A percentile compares a stretch with the other conserved stretches of the same genome.
phyloP scores from a whole-genome alignment of 2,113 vertebrate species.

The Cricetomys ansorgei region DNA sequence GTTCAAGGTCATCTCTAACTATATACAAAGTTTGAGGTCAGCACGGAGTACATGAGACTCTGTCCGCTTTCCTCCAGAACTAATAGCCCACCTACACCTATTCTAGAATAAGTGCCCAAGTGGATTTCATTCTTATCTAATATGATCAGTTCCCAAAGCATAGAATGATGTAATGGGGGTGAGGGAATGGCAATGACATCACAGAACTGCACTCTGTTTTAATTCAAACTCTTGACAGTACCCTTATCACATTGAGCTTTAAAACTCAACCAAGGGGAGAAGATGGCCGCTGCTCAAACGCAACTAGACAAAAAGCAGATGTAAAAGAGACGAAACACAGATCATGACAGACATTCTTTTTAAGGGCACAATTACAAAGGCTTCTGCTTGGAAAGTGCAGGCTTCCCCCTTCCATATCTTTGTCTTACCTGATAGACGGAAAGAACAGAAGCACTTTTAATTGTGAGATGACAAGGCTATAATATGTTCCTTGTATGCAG shows the following conservation, averaged over 20 bases:
- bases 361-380: constrained; percentile 59
- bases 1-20: neutral
- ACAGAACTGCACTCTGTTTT: constrained; percentile 52
- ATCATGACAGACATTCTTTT: constrained; percentile 48
- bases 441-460: constrained; percentile 50
- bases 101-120: constrained; percentile 17
- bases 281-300: constrained; percentile 17
- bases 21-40: neutral
- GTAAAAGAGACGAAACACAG: constrained; percentile 56
- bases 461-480: constrained; percentile 8
- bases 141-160: constrained; percentile 6
- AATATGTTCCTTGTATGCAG: constrained; percentile 47
- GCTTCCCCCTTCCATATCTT: constrained; percentile 34
- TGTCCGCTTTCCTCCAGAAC: neutral
- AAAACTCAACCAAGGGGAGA: neutral
- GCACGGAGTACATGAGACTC: neutral
- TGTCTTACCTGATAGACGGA: constrained; percentile 58
- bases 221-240: constrained; percentile 49
- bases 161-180: neutral
- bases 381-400: constrained; percentile 63
- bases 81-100: neutral
- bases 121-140: constrained; percentile 27
- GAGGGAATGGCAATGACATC: constrained; percentile 14
- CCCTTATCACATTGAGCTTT: neutral
- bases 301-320: constrained; percentile 69